A percentile compares a stretch with the other conserved stretches of the same genome.
phyloP scores from a whole-genome alignment of 2,113 vertebrate genomes.

The Pica pica region DNA sequence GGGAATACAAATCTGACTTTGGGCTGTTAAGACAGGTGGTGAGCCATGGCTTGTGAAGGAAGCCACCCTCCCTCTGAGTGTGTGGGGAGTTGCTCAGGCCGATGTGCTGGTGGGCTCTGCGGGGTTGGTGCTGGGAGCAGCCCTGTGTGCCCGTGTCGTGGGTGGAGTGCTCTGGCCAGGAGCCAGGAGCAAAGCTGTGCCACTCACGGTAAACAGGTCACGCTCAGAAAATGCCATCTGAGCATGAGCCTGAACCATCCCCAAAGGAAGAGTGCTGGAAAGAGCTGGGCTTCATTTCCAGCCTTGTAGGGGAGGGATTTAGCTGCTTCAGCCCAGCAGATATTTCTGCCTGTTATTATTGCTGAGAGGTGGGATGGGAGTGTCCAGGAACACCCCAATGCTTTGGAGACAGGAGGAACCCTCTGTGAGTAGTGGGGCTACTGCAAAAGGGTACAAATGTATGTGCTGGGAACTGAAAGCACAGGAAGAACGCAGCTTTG shows the following conservation, averaged over 20 bases:
- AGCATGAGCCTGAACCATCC: not conserved
- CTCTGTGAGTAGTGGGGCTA: not conserved
- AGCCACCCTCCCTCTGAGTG: not conserved
- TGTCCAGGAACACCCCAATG: not conserved
- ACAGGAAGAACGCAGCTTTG: not conserved
- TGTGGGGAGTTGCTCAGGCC: rapidly evolving
- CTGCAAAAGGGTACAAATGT: not conserved
- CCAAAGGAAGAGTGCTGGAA: not conserved
- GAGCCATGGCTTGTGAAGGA: not conserved
- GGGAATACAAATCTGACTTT: rapidly evolving
- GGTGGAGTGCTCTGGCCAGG: rapidly evolving
- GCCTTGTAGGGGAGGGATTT: not conserved
- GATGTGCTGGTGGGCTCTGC: not conserved
- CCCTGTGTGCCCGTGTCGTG: not conserved
- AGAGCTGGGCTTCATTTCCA: not conserved
- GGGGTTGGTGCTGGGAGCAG: not conserved
- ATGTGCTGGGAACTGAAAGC: not conserved
- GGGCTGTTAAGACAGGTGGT: not conserved
- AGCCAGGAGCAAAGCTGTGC: not conserved
- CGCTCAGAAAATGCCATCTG: not conserved
- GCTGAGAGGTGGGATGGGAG: not conserved
- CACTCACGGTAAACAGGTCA: not conserved
- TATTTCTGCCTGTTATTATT: not conserved
- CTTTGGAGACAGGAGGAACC: not conserved
- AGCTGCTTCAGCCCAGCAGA: not conserved